phyloP scores from a whole-genome alignment of 2,888 invertebrate species.

The Mongoloraphidia duomilia region DNA sequence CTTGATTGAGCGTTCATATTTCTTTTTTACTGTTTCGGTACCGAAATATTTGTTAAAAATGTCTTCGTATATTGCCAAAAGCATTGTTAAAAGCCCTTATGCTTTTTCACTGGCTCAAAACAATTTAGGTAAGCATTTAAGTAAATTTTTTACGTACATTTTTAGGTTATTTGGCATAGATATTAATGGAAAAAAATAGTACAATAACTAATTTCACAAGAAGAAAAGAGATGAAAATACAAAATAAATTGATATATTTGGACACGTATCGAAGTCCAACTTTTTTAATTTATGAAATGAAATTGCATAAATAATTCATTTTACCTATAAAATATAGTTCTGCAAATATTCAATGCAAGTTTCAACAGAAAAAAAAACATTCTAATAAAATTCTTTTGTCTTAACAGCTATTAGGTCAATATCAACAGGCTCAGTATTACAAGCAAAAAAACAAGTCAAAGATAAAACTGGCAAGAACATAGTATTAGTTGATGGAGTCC shows the following conservation, averaged over 20 bases:
- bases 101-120: slow-evolving; percentile 18
- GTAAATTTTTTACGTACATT: neutral
- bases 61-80: slow-evolving; percentile 23
- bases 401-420: slow-evolving; percentile 1
- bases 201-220: neutral
- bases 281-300: neutral
- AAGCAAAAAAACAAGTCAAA: slow-evolving; percentile 36
- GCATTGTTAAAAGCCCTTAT: slow-evolving; percentile 18
- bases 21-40: too few species aligned
- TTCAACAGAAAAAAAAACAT: too few species aligned
- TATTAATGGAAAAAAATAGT: neutral
- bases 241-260: too few species aligned
- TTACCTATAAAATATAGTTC: neutral
- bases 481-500: slow-evolving; percentile 90
- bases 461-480: slow-evolving; percentile 67
- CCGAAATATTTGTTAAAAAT: slow-evolving; percentile 11
- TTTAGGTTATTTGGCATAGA: neutral
- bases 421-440: neutral
- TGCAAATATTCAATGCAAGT: too few species aligned
- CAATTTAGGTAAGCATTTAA: slow-evolving; percentile 18
- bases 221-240: too few species aligned
- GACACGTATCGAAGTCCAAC: neutral
- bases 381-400: neutral
- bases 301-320: too few species aligned
- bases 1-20: too few species aligned